These are phyloP conservation scores for Luehdorfia chinensis DNA, from an alignment of 1,140 invertebrate genomes.

Conservation along the genomic window DNA sequence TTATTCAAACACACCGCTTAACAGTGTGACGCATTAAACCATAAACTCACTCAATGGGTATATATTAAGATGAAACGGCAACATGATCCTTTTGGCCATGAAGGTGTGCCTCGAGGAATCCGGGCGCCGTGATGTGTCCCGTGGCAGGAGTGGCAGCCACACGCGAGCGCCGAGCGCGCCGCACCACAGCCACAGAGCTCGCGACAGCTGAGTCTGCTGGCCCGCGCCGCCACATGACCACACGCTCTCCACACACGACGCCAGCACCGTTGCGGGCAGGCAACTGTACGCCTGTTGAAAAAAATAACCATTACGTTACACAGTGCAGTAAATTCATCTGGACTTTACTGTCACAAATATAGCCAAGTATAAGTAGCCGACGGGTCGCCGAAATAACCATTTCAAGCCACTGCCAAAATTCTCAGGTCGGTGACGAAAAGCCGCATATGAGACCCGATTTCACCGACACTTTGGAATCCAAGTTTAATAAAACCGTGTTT, in stretches of 20 bases:
- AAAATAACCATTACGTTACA: no score
- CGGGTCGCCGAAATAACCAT: no score
- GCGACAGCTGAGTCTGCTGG: conserved; percentile 93
- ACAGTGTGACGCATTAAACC: no score
- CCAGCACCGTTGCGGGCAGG: conserved; percentile 92
- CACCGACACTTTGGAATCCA: no score
- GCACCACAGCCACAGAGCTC: conserved; percentile 98
- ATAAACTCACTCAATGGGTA: conserved; percentile 91
- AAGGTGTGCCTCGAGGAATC: conserved; percentile 84
- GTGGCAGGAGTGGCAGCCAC: conserved; percentile 96
- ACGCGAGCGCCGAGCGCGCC: conserved; percentile 97
- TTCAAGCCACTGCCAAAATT: no score
- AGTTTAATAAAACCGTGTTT: no score
- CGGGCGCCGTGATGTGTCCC: conserved; percentile 82
- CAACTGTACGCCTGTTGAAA: conserved; percentile 85
- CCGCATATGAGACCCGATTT: no score
- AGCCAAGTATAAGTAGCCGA: no score
- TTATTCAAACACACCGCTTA: no score
- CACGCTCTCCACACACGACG: conserved; percentile 97
- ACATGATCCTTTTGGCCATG: conserved; percentile 98
- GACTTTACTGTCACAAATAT: no score
- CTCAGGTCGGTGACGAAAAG: no score
- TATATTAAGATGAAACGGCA: conserved; percentile 96
- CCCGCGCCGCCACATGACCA: conserved; percentile 89
- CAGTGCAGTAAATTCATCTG: no score